Evolutionary conservation across 2,797 vertebrate species (phyloP).

Genomic region (Coluber constrictor): DNA sequence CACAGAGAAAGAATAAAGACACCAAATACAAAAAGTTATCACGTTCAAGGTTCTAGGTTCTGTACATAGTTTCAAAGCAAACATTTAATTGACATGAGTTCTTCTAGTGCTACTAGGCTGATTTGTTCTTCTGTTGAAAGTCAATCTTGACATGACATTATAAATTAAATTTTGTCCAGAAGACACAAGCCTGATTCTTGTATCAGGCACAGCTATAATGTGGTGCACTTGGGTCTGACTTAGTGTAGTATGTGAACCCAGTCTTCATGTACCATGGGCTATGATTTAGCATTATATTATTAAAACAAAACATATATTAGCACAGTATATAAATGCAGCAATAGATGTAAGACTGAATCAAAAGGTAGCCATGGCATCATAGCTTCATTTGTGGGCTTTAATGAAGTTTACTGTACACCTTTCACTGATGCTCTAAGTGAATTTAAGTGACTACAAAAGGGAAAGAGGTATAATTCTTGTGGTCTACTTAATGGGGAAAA

Average conservation of each 20-base stretch:
- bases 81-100: neutral
- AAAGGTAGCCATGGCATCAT: neutral
- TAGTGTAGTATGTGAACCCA: neutral
- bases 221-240: neutral
- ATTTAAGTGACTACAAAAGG: neutral
- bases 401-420: neutral
- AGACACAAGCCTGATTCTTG: neutral
- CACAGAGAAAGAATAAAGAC: neutral
- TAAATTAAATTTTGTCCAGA: neutral
- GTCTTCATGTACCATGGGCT: neutral
- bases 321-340: neutral
- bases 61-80: neutral
- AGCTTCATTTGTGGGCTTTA: neutral
- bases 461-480: neutral
- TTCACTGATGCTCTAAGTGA: neutral
- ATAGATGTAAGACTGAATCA: neutral
- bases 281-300: neutral
- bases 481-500: neutral
- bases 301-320: neutral
- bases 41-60: neutral
- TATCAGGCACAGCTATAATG: neutral
- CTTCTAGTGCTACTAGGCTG: neutral
- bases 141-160: neutral
- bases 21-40: neutral
- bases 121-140: neutral